Evolutionary conservation across 2,888 invertebrate species (phyloP), one percentile per base, ranked within the genome.

Genomic region (Stenoptilia bipunctidactyla): DNA sequence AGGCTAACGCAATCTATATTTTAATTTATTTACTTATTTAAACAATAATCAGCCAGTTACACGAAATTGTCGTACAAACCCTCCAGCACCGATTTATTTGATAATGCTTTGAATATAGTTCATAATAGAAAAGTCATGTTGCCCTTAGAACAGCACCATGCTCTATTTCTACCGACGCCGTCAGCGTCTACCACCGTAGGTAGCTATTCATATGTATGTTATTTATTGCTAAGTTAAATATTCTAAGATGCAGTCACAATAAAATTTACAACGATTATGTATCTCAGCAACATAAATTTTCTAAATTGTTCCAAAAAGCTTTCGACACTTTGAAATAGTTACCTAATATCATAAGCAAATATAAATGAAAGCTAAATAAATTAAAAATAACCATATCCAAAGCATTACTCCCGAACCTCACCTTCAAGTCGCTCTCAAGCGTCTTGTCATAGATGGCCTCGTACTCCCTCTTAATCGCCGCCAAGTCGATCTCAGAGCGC

Each of bases 401-500:
- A 20, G 3, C 20, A 3, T 20, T 20, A 3, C 3, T 20, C 8
- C 20, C 20, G 6, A 40, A 43, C 27, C 67, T 52, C 76, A 90
- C 90, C 85, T 77, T 74, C 13, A 90, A 61, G 39, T 88, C 89
- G 54, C 88, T 88, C 54, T 85, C 85, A 43, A 92, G 75, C 2
- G 90, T 89, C 55, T 90, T 89, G 58, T 89, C 89, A 57, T 86
- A 91, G 46, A 89, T 71, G 30, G 87, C 71, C 66, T 91, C 90
- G 67, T 89, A 92, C 61, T 91, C 91, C 33, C 73, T 66, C 72
- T 90, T 91, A 56, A 92, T 89, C 47, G 77, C 76, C 15, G 79
- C 89, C 55, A 92, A 83, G 70, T 92, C 92, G 9, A 90, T 74
- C 84, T 91, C 89, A 1, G 89, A 85, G 43, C 91, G 84, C 44